Base-by-base conservation (phyloP, 1,140 invertebrate species). In the Brachystomella parvula region DNA sequence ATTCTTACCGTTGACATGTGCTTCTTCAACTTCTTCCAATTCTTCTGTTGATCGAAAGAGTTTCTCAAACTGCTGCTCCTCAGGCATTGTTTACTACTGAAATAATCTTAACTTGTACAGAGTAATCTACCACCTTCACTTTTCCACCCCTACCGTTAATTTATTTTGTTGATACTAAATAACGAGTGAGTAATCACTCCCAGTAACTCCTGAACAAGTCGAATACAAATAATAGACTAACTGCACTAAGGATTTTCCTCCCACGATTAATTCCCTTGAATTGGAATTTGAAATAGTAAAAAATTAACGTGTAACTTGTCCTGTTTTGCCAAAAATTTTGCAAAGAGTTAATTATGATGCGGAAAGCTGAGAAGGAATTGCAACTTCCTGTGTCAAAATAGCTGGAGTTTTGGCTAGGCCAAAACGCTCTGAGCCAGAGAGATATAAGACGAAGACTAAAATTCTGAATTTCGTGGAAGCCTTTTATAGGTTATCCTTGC, bases 1-100 rank as follows among this genome's bases (percentile, higher is more conserved):
- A 56, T 24, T 44, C 60, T 64, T 64, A 64, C 63, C 63, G 35
- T 64, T 64, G 28, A 64, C 31, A 35, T 64, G 63, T 30, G 49
- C 63, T 58, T 57, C 49, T 47, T 64, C 63, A 2, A 2, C 6
- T 58, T 64, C 30, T 9, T 44, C 63, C 49, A 64, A 28, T 33
- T 64, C 63, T 28, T 64, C 63, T 2, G 63, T 64, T n/a, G 49
- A 61, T 32, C 63, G 6, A 47, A 64, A 64, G 3, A 64, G 26
- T 39, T 64, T 64, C 31, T 64, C 63, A 29, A 63, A 17, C 21
- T 31, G 33, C 33, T 62, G 60, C n/a, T 33, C 24, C 47, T 64
- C 63, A 2, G 49, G 63, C 63, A 53, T 53, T 60, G 9, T 60
- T 57, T 9, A 21, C 12, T 21, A 15, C 9, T 57, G 26, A 57